phyloP scores from a whole-genome alignment of 2,888 invertebrate genomes.

The Schizaphis graminum region DNA sequence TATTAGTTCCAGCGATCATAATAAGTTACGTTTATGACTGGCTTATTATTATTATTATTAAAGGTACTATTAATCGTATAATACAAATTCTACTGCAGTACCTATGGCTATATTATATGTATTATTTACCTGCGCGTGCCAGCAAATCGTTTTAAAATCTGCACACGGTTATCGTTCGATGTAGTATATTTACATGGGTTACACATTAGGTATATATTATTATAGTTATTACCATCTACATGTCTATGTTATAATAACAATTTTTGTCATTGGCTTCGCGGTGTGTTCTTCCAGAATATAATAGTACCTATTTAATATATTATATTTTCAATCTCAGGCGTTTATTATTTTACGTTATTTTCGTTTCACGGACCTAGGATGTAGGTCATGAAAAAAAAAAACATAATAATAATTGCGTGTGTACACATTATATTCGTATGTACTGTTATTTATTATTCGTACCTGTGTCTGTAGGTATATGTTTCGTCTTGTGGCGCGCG shows the following conservation, averaged over 20 bases:
- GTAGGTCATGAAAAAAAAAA: conserved; percentile 42
- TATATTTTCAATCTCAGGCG: not conserved
- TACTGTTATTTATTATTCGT: conserved; percentile 51
- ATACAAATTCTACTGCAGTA: not conserved
- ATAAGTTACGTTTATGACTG: conserved; percentile 47
- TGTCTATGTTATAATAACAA: not conserved
- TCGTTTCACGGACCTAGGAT: conserved; percentile 18
- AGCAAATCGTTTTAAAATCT: conserved; percentile 26
- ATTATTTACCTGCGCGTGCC: not conserved
- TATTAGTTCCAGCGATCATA: conserved; percentile 59
- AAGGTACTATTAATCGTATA: conserved; percentile 18
- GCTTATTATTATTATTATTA: conserved; percentile 43
- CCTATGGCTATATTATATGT: not conserved
- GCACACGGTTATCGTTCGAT: not conserved
- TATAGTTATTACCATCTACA: not conserved
- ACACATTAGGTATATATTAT: not conserved
- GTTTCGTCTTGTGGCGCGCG: conserved; percentile 43
- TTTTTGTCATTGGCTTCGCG: not conserved
- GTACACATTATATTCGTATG: conserved; percentile 8
- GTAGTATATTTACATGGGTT: not conserved
- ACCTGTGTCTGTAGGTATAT: not conserved
- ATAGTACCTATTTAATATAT: not conserved
- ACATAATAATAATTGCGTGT: conserved; percentile 32
- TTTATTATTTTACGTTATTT: conserved; percentile 33
- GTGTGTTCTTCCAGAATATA: conserved; percentile 15